Evolutionary conservation across 2,113 vertebrate species (phyloP), one percentile per base, ranked within the genome.

Genomic region (Catharus minimus): DNA sequence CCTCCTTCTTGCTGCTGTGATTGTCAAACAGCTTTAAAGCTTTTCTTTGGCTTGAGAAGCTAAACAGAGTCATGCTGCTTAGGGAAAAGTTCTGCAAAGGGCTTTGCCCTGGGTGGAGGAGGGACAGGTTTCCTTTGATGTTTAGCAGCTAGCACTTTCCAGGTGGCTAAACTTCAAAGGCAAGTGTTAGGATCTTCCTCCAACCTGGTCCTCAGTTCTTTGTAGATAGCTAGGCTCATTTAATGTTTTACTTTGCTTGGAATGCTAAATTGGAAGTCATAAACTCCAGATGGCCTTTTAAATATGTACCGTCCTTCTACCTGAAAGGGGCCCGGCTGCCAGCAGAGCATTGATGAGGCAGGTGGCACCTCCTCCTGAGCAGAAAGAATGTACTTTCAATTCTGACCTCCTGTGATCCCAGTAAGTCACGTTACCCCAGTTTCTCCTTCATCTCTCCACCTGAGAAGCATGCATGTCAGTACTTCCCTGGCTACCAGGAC

Each of bases 151-250:
- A 87, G 86, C 61, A 78, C 66, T 95, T 91, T 86, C 73, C 93
- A 94, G 90, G 91, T 94, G 96, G 88, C 86, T 79, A 82, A 76
- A 92, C 95, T 94, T 97, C 95, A 97, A 96, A 97, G 89, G 82
- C 78, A 82, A 94, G 69, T 10, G 73, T 85, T 86, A 82, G 87
- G 55, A 95, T 94, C 84, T 96, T 88, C 74, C 53, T 91, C 80
- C 82, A 95, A 91, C 92, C 74, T 96, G 89, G 58, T 71, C 62
- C 17, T 90, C 85, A 64, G 68, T 47, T 73, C 86, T 95, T 95
- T 94, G 89, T 88, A 94, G 89, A 92, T 89, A 93, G 80, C 87
- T 77, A 67, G 86, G 62, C 88, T 94, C 67, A 77, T 93, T 91
- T 94, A 92, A 90, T 62, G 67, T 89, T 92, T 94, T n/a, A 11